Evolutionary conservation across 2,113 vertebrate species (phyloP).

Genomic region (Sylvietta virens): DNA sequence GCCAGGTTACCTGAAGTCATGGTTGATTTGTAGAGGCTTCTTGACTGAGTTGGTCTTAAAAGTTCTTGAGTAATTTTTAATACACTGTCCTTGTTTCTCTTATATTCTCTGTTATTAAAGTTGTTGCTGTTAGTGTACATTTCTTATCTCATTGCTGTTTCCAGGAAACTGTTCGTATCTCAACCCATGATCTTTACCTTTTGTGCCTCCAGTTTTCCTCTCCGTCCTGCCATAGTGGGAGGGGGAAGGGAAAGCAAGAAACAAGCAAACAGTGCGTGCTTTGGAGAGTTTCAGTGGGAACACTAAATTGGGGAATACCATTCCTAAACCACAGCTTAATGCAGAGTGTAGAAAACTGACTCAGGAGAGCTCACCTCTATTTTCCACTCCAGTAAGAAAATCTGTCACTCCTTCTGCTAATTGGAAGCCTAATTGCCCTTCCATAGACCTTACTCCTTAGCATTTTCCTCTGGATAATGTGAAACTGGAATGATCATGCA

Average conservation of each 20-base stretch:
- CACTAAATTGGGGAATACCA: neutral
- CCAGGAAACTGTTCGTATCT: neutral
- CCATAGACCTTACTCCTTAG: neutral
- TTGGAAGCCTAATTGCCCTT: neutral
- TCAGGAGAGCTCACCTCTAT: neutral
- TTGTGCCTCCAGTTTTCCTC: neutral
- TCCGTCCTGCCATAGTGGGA: neutral
- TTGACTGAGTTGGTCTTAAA: neutral
- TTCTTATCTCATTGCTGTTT: neutral
- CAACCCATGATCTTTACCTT: neutral
- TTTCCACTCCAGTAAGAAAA: neutral
- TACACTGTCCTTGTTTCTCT: neutral
- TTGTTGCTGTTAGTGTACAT: neutral
- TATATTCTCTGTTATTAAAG: neutral
- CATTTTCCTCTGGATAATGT: neutral
- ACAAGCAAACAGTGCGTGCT: accelerated
- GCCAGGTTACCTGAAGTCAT: neutral
- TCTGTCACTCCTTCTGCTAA: neutral
- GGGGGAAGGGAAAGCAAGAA: neutral
- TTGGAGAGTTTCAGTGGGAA: neutral
- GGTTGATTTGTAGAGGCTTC: neutral
- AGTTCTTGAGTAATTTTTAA: neutral
- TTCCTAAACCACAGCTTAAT: neutral
- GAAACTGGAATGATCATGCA: neutral
- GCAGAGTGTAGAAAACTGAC: neutral